phyloP scores from a whole-genome alignment of 1,140 invertebrate genomes.

The Matsumurasca onukii region DNA sequence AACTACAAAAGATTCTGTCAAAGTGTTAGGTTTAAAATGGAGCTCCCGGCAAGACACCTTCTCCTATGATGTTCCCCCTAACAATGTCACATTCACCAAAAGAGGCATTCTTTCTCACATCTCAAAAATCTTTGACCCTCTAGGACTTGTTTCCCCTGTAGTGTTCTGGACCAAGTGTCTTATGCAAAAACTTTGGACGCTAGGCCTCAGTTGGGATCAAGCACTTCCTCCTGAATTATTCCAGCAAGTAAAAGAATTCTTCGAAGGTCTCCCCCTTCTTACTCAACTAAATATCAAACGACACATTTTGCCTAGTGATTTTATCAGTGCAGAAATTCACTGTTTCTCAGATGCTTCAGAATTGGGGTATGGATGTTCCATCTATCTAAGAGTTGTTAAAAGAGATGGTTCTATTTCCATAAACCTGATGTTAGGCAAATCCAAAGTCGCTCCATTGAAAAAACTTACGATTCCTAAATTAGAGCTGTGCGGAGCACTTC shows the following conservation, averaged over 20 bases:
- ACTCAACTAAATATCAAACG: background rate
- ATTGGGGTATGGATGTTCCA: background rate
- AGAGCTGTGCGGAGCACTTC: too few relatives aligned
- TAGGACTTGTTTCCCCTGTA: constrained; percentile 47
- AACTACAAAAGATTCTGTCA: constrained; percentile 4
- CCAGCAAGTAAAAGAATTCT: background rate
- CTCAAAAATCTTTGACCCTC: constrained; percentile 44
- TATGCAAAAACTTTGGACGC: constrained; percentile 46
- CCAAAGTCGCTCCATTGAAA: background rate
- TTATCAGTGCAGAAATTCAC: background rate
- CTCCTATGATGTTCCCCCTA: background rate
- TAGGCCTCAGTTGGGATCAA: constrained; percentile 3
- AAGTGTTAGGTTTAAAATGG: constrained; percentile 33
- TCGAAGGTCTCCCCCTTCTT: background rate
- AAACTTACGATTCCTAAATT: background rate
- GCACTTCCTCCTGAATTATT: background rate
- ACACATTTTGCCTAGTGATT: background rate
- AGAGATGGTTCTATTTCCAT: too few relatives aligned
- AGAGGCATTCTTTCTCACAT: constrained; percentile 41
- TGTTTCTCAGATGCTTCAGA: constrained; percentile 1
- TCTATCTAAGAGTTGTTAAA: constrained; percentile 1
- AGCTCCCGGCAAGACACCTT: background rate
- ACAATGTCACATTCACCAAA: constrained; percentile 7
- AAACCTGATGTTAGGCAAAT: too few relatives aligned
- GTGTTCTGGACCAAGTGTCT: constrained; percentile 47